Evolutionary conservation across 2,797 vertebrate species (phyloP).

Genomic region (Myoxocephalus aenaeus): DNA sequence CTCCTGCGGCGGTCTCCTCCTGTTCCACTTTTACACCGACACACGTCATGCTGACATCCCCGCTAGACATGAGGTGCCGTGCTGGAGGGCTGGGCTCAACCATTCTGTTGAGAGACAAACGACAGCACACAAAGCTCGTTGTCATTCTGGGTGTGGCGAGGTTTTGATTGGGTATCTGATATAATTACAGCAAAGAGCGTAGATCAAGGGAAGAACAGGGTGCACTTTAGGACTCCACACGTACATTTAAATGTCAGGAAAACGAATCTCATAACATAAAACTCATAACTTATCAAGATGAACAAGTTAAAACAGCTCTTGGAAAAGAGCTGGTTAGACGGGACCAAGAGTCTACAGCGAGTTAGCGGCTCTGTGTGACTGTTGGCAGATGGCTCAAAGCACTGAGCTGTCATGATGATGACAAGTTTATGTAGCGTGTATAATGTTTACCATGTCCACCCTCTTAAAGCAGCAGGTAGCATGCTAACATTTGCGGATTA

Average conservation of each 20-base stretch:
- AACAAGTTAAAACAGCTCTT: constrained; percentile 6
- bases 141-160: constrained; percentile 30
- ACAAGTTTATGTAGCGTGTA: background rate
- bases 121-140: constrained; percentile 20
- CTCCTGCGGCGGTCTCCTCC: constrained; percentile 76
- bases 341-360: background rate
- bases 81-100: constrained; percentile 91
- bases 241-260: background rate
- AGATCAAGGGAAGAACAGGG: background rate
- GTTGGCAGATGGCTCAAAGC: background rate
- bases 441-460: background rate
- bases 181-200: background rate
- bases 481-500: background rate
- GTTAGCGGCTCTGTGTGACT: background rate
- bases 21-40: constrained; percentile 89
- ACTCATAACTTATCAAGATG: background rate
- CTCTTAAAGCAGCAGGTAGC: background rate
- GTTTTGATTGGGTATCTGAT: background rate
- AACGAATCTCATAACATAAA: background rate
- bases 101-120: constrained; percentile 85
- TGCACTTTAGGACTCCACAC: background rate
- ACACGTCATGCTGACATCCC: constrained; percentile 91
- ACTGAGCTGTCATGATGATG: background rate
- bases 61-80: constrained; percentile 84
- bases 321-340: background rate